Evolutionary conservation across 2,888 invertebrate genomes (phyloP).

Genomic region (Mimumesa dahlbomi): DNA sequence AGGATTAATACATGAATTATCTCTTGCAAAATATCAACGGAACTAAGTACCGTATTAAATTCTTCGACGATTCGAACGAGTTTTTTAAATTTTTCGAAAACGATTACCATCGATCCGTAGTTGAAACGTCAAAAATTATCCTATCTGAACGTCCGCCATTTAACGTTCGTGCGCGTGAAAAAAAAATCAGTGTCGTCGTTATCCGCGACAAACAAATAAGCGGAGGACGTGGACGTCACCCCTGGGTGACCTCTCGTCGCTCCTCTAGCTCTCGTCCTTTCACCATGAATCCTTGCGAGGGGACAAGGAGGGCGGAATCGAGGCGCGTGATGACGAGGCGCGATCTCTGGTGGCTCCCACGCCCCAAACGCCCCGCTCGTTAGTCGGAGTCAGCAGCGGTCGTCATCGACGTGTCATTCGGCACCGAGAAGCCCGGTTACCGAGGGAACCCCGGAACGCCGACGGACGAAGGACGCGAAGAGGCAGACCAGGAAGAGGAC

Average conservation of each 20-base stretch:
- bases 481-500: constrained; percentile 36
- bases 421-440: constrained; percentile 65
- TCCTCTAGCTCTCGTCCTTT: constrained; percentile 43
- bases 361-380: constrained; percentile 79
- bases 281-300: constrained; percentile 37
- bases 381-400: constrained; percentile 80
- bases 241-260: background rate
- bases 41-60: too few species aligned
- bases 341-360: constrained; percentile 77
- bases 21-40: too few species aligned
- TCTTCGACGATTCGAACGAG: too few species aligned
- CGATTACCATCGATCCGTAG: too few species aligned
- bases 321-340: constrained; percentile 77
- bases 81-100: too few species aligned
- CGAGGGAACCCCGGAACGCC: constrained; percentile 43
- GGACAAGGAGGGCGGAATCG: constrained; percentile 36
- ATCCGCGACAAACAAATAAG: background rate
- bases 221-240: background rate
- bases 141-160: too few species aligned
- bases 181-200: too few species aligned
- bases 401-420: constrained; percentile 80
- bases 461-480: constrained; percentile 48
- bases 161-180: too few species aligned
- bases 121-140: too few species aligned
- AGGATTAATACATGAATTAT: too few species aligned